phyloP scores from a whole-genome alignment of 2,888 invertebrate species.

The Molanna angustata region DNA sequence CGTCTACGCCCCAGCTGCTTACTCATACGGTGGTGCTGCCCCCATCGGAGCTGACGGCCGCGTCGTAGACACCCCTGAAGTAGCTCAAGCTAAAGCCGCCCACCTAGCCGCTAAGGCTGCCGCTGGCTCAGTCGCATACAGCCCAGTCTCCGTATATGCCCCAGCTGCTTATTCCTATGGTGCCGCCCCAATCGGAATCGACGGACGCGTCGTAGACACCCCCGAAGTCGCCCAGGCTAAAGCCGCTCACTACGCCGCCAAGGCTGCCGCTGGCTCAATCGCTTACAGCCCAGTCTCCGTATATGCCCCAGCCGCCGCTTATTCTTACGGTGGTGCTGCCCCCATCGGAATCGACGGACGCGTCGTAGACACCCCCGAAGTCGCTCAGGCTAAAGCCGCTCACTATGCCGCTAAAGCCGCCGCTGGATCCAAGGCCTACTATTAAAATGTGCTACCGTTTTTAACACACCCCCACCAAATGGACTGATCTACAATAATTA shows the following conservation, averaged over 20 bases:
- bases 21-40: slow-evolving; percentile 43
- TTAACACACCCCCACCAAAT: too few relatives aligned
- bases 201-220: slow-evolving; percentile 27
- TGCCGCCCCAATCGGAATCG: slow-evolving; percentile 22
- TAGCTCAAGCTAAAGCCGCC: slow-evolving; percentile 58
- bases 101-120: slow-evolving; percentile 51
- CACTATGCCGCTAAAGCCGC: slow-evolving; percentile 21
- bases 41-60: slow-evolving; percentile 30
- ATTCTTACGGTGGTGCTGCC: too few relatives aligned
- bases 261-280: slow-evolving; percentile 5
- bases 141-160: slow-evolving; percentile 14
- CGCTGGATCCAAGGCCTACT: slow-evolving; percentile 3
- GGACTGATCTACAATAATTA: too few relatives aligned
- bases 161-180: slow-evolving; percentile 7
- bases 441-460: too few relatives aligned
- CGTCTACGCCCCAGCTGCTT: slow-evolving; percentile 48
- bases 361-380: slow-evolving; percentile 25
- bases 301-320: too few relatives aligned
- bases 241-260: slow-evolving; percentile 24
- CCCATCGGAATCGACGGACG: slow-evolving; percentile 25
- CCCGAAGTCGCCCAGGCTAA: slow-evolving; percentile 24
- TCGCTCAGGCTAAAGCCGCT: slow-evolving; percentile 23
- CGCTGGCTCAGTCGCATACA: slow-evolving; percentile 26
- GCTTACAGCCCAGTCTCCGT: too few relatives aligned
- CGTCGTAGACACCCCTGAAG: slow-evolving; percentile 54